A percentile compares a stretch with the other conserved stretches of the same genome.
phyloP scores from a whole-genome alignment of 2,797 vertebrate species.

The Podarcis lilfordi region DNA sequence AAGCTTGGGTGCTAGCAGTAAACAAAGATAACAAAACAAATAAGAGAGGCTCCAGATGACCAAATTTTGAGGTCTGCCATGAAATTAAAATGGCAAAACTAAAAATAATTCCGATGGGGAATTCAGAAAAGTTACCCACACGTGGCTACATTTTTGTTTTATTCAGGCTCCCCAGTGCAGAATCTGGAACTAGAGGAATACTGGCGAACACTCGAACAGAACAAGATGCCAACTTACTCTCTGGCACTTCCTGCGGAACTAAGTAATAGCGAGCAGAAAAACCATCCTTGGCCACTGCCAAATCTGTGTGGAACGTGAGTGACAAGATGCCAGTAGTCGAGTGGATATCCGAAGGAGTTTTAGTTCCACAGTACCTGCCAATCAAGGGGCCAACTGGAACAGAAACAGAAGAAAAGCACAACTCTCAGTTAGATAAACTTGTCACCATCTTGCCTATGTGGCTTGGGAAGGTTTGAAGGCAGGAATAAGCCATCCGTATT shows the following conservation, averaged over 20 bases:
- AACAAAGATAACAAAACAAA: neutral
- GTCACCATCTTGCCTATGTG: neutral
- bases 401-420: conserved; percentile 49
- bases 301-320: conserved; percentile 96
- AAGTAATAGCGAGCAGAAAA: conserved; percentile 93
- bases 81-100: neutral
- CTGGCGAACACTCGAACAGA: neutral
- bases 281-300: conserved; percentile 96
- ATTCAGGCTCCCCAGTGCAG: neutral
- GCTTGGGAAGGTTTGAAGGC: neutral
- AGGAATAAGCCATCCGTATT: neutral
- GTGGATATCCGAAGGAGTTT: conserved; percentile 92
- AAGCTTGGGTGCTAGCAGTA: neutral
- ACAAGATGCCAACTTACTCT: conserved; percentile 83
- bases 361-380: conserved; percentile 94
- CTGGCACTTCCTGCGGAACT: conserved; percentile 88
- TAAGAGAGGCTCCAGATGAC: no score
- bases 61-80: neutral
- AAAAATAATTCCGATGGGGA: neutral
- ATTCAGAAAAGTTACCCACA: neutral
- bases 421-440: neutral
- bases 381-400: conserved; percentile 93
- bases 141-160: neutral
- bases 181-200: neutral
- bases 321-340: conserved; percentile 94